Evolutionary conservation across 1,140 invertebrate species (phyloP), one percentile per base, ranked within the genome.

Genomic region (Drepana arcuata): DNA sequence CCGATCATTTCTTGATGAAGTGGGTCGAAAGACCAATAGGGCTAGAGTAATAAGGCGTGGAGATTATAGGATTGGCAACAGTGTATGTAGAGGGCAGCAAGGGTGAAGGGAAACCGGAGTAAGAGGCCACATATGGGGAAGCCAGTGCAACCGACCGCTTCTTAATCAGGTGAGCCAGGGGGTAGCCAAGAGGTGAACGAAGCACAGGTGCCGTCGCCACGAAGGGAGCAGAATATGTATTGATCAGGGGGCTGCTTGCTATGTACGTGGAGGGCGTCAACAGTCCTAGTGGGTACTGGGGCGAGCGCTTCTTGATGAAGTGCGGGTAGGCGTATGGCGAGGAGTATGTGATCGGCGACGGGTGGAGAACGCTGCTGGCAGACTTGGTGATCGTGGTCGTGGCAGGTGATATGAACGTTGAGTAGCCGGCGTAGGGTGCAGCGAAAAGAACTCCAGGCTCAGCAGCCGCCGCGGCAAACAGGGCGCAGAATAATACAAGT

Each of bases 401-500:
- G 38, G 60, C 72, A 34, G 80, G 64, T 11, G 66, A 30, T 10
- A 67, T 14, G 18, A 63, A 15, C 4, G 79, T 54, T 7, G 83
- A 62, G 63, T 85, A 84, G 16, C 73, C 62, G 16, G 45, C 49
- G 16, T 58, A 14, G 14, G 55, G 62, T 37, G 61, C 46, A 16
- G 59, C 21, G 14, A 58, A 31, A 2, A 62, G 5, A 2, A 28
- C 34, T 12, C 45, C 49, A n/a, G n/a, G n/a, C n/a, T n/a, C n/a
- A n/a, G n/a, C n/a, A n/a, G n/a, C n/a, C n/a, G n/a, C n/a, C n/a
- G n/a, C n/a, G n/a, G n/a, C 85, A 55, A 86, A 43, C 47, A 86
- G 53, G 60, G 81, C 84, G 83, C 87, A 86, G 77, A 87, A 85
- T n/a, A n/a, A n/a, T 83, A 87, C 85, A 80, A 86, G 67, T 64